These are phyloP conservation scores for Chiroxiphia lanceolata DNA, from an alignment of 2,797 vertebrate genomes.

Conservation along the genomic window DNA sequence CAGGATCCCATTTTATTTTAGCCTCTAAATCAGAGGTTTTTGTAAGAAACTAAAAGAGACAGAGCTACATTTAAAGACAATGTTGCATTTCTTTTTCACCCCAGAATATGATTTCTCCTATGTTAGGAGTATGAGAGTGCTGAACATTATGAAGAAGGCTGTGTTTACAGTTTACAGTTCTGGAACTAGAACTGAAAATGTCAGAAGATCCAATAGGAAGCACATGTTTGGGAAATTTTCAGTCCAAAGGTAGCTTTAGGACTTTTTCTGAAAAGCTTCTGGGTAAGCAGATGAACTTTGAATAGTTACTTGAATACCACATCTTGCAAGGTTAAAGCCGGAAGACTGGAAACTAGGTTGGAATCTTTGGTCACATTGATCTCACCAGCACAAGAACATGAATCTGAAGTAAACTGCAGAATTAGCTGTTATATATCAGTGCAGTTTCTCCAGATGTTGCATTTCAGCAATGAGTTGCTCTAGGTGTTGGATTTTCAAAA, in stretches of 20 bases:
- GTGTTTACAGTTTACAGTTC: not conserved
- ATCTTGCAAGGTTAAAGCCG: not conserved
- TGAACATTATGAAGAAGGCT: not conserved
- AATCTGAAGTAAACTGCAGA: not conserved
- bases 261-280: not conserved
- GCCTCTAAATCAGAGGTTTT: not conserved
- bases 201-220: not conserved
- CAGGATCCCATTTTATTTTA: not conserved
- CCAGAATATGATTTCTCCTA: not conserved
- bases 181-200: constrained; percentile 5
- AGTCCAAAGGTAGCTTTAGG: not conserved
- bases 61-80: not conserved
- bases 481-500: not conserved
- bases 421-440: not conserved
- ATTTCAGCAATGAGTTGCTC: not conserved
- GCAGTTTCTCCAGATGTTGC: not conserved
- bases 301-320: not conserved
- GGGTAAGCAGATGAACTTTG: not conserved
- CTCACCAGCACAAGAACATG: not conserved
- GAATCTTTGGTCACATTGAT: not conserved
- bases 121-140: not conserved
- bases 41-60: not conserved
- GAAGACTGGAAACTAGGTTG: not conserved
- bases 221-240: not conserved
- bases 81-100: not conserved